Percentiles rank a stretch among this genome's conserved stretches.
Evolutionary conservation across 2,888 invertebrate species (phyloP).

Genomic region (Phengaris arion): DNA sequence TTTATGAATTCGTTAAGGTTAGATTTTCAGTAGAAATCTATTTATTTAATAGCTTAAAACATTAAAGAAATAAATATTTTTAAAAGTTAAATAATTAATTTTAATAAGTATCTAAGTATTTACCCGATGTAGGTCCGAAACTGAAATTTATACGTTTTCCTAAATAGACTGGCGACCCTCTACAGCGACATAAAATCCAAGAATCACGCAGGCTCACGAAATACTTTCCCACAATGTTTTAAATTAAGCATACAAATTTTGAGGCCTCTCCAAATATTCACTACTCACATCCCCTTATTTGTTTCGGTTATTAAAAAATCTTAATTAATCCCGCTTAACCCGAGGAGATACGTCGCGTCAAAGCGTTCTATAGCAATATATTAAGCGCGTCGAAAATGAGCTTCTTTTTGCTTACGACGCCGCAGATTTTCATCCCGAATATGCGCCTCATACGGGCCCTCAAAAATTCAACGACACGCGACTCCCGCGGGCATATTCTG

Average conservation of each 20-base stretch:
- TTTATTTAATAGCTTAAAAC: no score
- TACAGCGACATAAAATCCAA: neutral
- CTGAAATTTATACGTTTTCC: no score
- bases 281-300: slow-evolving; percentile 17
- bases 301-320: slow-evolving; percentile 18
- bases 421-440: slow-evolving; percentile 64
- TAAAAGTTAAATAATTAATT: no score
- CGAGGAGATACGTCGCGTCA: slow-evolving; percentile 16
- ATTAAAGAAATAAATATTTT: no score
- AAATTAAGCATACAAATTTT: slow-evolving; percentile 19
- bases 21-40: neutral
- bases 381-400: slow-evolving; percentile 41
- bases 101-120: no score
- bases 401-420: slow-evolving; percentile 59
- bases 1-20: neutral
- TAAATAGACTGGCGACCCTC: no score
- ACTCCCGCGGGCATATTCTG: slow-evolving; percentile 52
- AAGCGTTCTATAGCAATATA: slow-evolving; percentile 30
- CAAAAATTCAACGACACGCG: slow-evolving; percentile 66
- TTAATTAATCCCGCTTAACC: slow-evolving; percentile 25
- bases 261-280: slow-evolving; percentile 6
- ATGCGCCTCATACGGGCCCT: slow-evolving; percentile 62
- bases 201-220: neutral
- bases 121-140: no score
- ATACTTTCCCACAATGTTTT: neutral